A percentile compares a stretch with the other conserved stretches of the same genome.
These are phyloP conservation scores for Tetramorium parvispinum DNA, from an alignment of 1,140 invertebrate genomes.

Conservation along the genomic window DNA sequence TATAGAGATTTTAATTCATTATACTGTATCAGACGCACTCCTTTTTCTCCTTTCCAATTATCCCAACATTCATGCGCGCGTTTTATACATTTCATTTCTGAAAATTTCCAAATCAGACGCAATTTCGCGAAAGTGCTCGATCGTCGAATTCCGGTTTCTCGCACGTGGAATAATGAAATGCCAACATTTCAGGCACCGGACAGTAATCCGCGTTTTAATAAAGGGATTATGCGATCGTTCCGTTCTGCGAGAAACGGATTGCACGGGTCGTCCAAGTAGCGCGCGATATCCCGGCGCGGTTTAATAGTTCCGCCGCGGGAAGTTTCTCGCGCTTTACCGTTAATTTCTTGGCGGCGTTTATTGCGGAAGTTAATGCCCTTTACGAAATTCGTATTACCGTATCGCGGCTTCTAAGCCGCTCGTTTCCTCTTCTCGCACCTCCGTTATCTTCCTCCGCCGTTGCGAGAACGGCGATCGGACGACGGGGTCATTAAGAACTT, in stretches of 20 bases:
- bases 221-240: constrained; percentile 32
- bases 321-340: constrained; percentile 59
- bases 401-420: constrained; percentile 16
- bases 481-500: constrained; percentile 61
- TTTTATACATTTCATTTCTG: neutral
- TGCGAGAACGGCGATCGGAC: constrained; percentile 25
- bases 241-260: constrained; percentile 18
- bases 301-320: constrained; percentile 57
- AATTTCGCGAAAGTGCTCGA: constrained; percentile 7
- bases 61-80: neutral
- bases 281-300: constrained; percentile 43
- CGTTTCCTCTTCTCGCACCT: neutral
- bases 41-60: neutral
- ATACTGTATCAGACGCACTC: neutral
- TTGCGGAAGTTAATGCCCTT: constrained; percentile 62
- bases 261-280: neutral
- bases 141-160: neutral
- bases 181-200: constrained; percentile 17
- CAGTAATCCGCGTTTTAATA: constrained; percentile 46
- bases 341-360: constrained; percentile 68
- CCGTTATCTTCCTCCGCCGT: constrained; percentile 20
- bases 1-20: constrained; percentile 4
- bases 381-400: constrained; percentile 69
- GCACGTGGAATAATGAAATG: constrained; percentile 11
- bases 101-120: neutral